phyloP scores from a whole-genome alignment of 2,888 invertebrate genomes.

The Escarpia spicata region DNA sequence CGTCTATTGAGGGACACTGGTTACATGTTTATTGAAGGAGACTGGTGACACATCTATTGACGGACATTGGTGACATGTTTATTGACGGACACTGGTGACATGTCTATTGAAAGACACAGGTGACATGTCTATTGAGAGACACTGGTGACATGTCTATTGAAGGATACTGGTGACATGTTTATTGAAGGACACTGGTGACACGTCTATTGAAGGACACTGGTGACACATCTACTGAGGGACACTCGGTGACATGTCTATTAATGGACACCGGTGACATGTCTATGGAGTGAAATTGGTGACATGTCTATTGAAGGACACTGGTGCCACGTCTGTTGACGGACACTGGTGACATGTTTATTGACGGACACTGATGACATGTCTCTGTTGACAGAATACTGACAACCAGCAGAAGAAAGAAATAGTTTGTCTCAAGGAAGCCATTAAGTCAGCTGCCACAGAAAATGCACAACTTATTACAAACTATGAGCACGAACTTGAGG shows the following conservation, averaged over 20 bases:
- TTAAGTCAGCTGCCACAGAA: conserved; percentile 37
- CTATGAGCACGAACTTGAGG: conserved; percentile 39
- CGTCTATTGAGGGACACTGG: background rate
- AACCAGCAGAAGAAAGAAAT: conserved; percentile 35
- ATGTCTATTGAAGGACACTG: background rate
- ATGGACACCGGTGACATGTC: conserved; percentile 20
- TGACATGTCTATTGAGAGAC: background rate
- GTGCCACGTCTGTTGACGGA: background rate
- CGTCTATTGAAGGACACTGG: background rate
- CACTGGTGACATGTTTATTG: background rate
- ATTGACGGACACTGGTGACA: background rate
- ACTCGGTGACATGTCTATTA: background rate
- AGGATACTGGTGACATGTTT: background rate
- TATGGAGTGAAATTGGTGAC: background rate
- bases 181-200: background rate
- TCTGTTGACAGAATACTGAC: conserved; percentile 30
- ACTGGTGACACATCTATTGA: background rate
- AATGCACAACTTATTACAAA: conserved; percentile 38
- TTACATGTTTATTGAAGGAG: background rate
- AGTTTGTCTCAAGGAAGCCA: conserved; percentile 35
- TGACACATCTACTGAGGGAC: background rate
- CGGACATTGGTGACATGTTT: background rate
- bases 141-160: background rate
- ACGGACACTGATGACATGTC: background rate
- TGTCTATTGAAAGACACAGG: background rate